These are phyloP conservation scores for Drosophila vallismaia DNA, from an alignment of 2,888 invertebrate species.

Conservation along the genomic window DNA sequence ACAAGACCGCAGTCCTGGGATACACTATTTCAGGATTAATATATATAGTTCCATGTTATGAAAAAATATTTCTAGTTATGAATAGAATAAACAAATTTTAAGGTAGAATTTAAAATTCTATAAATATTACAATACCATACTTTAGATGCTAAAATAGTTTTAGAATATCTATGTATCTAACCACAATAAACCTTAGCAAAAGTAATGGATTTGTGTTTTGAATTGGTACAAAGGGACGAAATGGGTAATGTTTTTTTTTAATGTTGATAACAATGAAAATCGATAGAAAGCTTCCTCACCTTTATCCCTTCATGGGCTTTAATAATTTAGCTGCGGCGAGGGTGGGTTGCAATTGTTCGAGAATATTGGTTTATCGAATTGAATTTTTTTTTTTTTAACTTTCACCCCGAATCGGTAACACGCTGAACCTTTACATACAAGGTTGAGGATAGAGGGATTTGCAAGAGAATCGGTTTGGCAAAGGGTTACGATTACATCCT, in stretches of 20 bases:
- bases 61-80: too few species aligned
- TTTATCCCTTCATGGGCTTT: conserved; percentile 47
- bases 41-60: too few species aligned
- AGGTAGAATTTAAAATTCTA: too few species aligned
- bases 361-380: not conserved
- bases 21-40: too few species aligned
- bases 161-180: too few species aligned
- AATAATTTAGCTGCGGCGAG: conserved; percentile 57
- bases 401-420: conserved; percentile 1
- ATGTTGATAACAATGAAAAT: conserved; percentile 39
- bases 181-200: too few species aligned
- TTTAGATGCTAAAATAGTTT: too few species aligned
- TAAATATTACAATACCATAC: not conserved
- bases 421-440: not conserved
- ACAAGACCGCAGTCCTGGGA: too few species aligned
- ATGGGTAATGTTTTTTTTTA: too few species aligned
- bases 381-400: not conserved
- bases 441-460: not conserved
- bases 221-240: too few species aligned
- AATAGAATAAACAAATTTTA: too few species aligned
- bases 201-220: too few species aligned
- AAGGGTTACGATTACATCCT: conserved; percentile 6
- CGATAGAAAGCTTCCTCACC: conserved; percentile 64
- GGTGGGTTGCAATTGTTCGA: conserved; percentile 18
- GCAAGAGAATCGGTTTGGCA: not conserved